Conservation (phyloP, 2,113 vertebrate genomes). For the Mionectes macconnelli region DNA sequence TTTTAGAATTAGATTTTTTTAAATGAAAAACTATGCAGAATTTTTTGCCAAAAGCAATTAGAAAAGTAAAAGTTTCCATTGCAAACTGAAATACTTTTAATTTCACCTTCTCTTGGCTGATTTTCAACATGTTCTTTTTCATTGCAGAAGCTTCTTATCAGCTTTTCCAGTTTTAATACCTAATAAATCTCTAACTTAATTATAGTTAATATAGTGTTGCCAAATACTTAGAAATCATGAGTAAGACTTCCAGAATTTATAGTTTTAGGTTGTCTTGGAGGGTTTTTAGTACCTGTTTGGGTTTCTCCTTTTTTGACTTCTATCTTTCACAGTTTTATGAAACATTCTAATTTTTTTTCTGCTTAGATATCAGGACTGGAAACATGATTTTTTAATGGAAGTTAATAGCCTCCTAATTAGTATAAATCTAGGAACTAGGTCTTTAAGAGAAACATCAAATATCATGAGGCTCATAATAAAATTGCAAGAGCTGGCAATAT, state of each 20-base stretch:
- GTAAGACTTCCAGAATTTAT: not conserved
- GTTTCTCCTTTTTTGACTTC: not conserved
- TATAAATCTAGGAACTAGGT: conserved; percentile 22
- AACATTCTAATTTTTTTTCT: not conserved
- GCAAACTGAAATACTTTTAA: not conserved
- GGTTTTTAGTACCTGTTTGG: not conserved
- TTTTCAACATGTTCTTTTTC: not conserved
- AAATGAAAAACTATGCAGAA: not conserved
- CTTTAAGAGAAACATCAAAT: conserved; percentile 24
- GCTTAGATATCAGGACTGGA: not conserved
- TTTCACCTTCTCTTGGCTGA: not conserved
- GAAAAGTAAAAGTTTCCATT: not conserved
- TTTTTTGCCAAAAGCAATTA: not conserved
- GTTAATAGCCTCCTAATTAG: conserved; percentile 32
- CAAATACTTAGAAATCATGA: conserved; percentile 10
- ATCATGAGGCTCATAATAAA: conserved; percentile 36
- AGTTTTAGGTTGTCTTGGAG: not conserved
- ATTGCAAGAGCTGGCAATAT: conserved; percentile 27
- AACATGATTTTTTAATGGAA: conserved; percentile 18
- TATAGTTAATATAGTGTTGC: conserved; percentile 10
- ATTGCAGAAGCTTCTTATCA: not conserved
- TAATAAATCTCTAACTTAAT: conserved; percentile 37
- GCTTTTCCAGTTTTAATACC: conserved; percentile 6
- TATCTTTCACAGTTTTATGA: not conserved
- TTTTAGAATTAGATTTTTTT: not conserved